Percentiles rank a stretch among this genome's conserved stretches.
Conservation (phyloP, 2,888 invertebrate genomes). For the Ennomos quercinarius region DNA sequence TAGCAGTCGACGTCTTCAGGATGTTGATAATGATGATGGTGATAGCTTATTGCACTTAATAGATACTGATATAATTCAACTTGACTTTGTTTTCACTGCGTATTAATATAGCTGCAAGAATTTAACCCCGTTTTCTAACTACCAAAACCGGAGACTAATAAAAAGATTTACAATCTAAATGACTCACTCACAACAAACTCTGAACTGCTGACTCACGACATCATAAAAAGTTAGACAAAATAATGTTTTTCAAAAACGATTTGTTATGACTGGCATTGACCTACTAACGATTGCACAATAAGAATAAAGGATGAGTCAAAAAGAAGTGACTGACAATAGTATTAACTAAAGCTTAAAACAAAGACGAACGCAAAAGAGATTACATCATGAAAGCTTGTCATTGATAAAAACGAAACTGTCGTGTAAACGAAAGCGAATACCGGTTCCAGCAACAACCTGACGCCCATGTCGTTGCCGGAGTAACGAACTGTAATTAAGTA, state of each 20-base stretch:
- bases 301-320: constrained; percentile 33
- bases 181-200: not conserved
- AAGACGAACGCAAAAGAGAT: constrained; percentile 42
- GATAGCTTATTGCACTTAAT: too few species aligned
- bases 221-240: constrained; percentile 1
- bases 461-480: too few species aligned
- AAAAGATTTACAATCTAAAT: not conserved
- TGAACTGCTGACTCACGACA: not conserved
- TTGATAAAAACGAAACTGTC: not conserved
- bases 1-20: too few species aligned
- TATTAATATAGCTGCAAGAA: too few species aligned
- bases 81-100: too few species aligned
- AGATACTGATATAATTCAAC: too few species aligned
- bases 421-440: too few species aligned
- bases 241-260: constrained; percentile 6
- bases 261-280: constrained; percentile 46
- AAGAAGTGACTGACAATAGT: constrained; percentile 28
- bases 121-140: too few species aligned
- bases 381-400: constrained; percentile 48
- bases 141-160: too few species aligned
- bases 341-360: constrained; percentile 18
- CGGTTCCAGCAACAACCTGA: too few species aligned
- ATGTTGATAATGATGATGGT: too few species aligned
- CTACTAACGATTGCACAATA: constrained; percentile 52
- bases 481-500: too few species aligned